A percentile compares a stretch with the other conserved stretches of the same genome.
Evolutionary conservation across 2,888 invertebrate species (phyloP).

Genomic region (Acrobeloides nanus): DNA sequence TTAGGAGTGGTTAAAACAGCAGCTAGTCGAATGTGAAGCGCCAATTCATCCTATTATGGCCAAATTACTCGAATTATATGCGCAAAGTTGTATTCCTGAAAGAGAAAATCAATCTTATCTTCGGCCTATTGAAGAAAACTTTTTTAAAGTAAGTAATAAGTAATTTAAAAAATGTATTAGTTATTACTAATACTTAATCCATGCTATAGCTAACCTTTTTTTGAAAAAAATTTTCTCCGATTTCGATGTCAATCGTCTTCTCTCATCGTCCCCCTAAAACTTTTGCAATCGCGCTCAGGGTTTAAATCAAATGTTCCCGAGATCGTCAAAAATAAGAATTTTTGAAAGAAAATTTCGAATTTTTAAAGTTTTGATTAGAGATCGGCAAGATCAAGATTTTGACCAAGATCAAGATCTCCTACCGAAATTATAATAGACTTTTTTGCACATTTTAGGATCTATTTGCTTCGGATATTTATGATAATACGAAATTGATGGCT

Average conservation of each 20-base stretch:
- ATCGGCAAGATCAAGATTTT: too few relatives aligned
- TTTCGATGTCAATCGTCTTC: too few relatives aligned
- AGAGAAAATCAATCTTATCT: conserved; percentile 17
- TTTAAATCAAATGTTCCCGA: too few relatives aligned
- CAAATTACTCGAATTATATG: conserved; percentile 23
- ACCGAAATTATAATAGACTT: too few relatives aligned
- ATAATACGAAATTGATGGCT: conserved; percentile 15
- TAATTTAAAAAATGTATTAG: not conserved
- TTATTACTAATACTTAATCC: not conserved
- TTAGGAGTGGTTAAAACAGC: conserved; percentile 28
- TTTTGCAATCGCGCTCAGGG: too few relatives aligned
- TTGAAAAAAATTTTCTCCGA: not conserved
- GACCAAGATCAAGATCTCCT: too few relatives aligned
- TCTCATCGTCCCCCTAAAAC: too few relatives aligned
- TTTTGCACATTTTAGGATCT: conserved; percentile 27
- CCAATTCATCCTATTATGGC: conserved; percentile 28
- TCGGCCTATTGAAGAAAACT: conserved; percentile 21
- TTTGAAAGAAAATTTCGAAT: too few relatives aligned
- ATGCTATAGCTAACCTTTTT: not conserved
- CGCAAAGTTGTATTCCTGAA: conserved; percentile 22
- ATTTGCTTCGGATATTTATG: conserved; percentile 23
- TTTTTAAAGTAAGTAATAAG: conserved; percentile 16
- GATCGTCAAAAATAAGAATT: too few relatives aligned
- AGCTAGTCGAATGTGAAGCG: conserved; percentile 21
- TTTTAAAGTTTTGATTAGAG: too few relatives aligned